Evolutionary conservation across 2,113 vertebrate genomes (phyloP).

Genomic region (Pelodiscus sinensis): DNA sequence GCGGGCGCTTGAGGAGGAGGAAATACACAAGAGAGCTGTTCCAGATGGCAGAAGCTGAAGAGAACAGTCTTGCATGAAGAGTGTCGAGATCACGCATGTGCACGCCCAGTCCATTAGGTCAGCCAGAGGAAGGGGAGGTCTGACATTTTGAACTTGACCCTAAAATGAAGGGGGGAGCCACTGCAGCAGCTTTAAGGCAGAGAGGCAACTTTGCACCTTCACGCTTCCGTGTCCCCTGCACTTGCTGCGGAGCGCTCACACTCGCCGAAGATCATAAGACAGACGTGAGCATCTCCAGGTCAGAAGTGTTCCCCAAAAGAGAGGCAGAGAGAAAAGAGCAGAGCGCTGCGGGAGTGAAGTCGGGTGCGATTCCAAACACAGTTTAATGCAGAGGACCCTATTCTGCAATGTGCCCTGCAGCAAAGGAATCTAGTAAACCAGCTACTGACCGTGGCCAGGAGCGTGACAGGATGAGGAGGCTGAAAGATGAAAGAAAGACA

Average conservation of each 20-base stretch:
- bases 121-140: too few relatives aligned
- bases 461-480: fast-evolving
- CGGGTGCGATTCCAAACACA: fast-evolving
- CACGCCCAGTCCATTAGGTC: too few relatives aligned
- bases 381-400: background rate
- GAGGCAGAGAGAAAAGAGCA: background rate
- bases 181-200: too few relatives aligned
- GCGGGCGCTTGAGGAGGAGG: background rate
- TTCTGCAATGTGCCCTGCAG: background rate
- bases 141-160: background rate
- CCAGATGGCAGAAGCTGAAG: background rate
- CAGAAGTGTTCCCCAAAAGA: background rate
- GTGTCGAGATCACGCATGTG: too few relatives aligned
- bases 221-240: too few relatives aligned
- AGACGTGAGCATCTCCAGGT: background rate
- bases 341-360: background rate
- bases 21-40: background rate
- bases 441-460: background rate
- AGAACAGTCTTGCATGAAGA: background rate
- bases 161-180: background rate
- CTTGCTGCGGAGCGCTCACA: too few relatives aligned
- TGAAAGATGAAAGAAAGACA: fast-evolving
- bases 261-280: fast-evolving
- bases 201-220: background rate
- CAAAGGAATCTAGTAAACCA: background rate